A percentile compares a stretch with the other conserved stretches of the same genome.
phyloP scores from a whole-genome alignment of 2,888 invertebrate species.

The Nematopogon swammerdamellus region DNA sequence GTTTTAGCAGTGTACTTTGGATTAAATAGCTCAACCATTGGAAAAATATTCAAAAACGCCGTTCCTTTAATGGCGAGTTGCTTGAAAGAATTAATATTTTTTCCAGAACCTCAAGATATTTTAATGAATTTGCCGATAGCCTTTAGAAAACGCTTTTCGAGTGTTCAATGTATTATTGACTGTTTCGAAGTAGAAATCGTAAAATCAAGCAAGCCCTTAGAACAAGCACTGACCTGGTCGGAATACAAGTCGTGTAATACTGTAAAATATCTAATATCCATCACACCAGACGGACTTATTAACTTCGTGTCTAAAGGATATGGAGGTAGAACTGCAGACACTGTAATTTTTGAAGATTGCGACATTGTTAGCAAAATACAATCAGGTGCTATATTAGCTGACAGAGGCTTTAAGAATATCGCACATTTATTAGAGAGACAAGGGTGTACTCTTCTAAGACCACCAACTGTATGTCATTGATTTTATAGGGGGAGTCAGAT shows the following conservation, averaged over 20 bases:
- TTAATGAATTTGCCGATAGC: conserved; percentile 10
- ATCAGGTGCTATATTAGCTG: conserved; percentile 3
- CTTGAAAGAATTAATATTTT: not conserved
- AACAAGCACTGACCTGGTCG: conserved; percentile 19
- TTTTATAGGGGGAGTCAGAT: no score
- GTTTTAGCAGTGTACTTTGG: not conserved
- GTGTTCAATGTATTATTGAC: conserved; percentile 17
- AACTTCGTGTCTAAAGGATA: conserved; percentile 1
- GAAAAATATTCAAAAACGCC: not conserved
- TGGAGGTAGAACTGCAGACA: conserved; percentile 2
- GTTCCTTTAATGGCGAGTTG: not conserved
- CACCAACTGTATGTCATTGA: no score
- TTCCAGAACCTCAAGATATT: not conserved
- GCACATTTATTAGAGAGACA: no score
- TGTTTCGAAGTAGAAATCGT: conserved; percentile 19
- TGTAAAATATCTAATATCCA: conserved; percentile 17
- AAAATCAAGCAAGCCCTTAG: conserved; percentile 15
- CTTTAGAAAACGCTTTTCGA: conserved; percentile 12
- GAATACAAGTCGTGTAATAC: conserved; percentile 19
- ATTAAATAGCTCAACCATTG: not conserved
- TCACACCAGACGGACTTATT: not conserved
- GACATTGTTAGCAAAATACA: not conserved
- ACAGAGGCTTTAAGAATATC: no score
- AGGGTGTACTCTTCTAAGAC: no score
- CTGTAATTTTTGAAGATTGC: not conserved